Conservation (phyloP, 2,113 vertebrate species). For the Stomatorhinus ivindoensis region DNA sequence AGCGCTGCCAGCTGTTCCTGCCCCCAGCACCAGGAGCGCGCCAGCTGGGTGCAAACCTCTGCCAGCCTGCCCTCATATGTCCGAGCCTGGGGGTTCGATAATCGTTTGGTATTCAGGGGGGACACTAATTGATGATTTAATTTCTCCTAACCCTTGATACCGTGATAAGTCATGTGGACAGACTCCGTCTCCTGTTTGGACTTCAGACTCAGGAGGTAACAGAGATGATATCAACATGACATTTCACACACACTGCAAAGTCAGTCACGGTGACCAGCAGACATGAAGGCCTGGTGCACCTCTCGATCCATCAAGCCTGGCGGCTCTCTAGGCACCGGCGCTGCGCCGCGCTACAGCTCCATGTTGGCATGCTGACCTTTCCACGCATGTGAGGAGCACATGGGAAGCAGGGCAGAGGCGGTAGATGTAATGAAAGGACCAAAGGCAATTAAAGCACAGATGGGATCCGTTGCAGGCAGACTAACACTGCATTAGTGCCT, state of each 20-base stretch:
- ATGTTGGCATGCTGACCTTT: constrained; percentile 14
- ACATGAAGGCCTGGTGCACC: too few species aligned
- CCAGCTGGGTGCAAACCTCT: constrained; percentile 49
- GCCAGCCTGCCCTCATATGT: constrained; percentile 45
- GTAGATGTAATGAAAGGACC: constrained; percentile 26
- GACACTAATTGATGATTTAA: background rate
- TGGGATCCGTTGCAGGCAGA: background rate
- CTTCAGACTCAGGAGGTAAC: background rate
- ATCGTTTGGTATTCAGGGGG: background rate
- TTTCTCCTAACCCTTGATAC: background rate
- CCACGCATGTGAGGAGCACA: background rate
- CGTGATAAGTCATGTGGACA: background rate
- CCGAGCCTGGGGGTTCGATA: constrained; percentile 32
- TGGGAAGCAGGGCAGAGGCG: constrained; percentile 15
- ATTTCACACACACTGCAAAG: background rate
- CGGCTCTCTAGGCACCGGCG: too few species aligned
- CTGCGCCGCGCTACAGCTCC: background rate
- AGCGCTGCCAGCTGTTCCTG: constrained; percentile 47
- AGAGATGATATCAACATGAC: background rate
- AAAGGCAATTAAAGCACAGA: constrained; percentile 23
- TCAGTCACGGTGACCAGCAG: background rate
- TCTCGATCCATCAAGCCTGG: background rate
- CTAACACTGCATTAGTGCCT: constrained; percentile 9
- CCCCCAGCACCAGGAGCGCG: constrained; percentile 53
- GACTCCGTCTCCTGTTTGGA: background rate